A percentile compares a stretch with the other conserved stretches of the same genome.
Conservation (phyloP, 2,113 vertebrate genomes). For the Paralichthys olivaceus region DNA sequence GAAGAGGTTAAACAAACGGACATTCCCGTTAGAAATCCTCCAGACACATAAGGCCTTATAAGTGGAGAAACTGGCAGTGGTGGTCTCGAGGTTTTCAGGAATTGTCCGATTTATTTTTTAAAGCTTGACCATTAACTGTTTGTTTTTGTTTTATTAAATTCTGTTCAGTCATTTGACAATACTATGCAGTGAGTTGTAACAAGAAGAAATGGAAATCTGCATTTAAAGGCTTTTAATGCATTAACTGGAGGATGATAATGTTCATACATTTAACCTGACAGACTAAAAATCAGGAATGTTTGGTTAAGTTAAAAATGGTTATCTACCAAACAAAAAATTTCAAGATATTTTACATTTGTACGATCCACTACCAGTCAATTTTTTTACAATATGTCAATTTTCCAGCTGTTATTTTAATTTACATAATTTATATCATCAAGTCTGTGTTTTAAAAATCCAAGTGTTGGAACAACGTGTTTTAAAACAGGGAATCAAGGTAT, state of each 20-base stretch:
- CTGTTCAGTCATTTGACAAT: background rate
- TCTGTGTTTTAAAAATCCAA: too few species aligned
- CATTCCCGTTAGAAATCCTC: conserved; percentile 74
- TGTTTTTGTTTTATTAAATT: background rate
- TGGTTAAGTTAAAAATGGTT: background rate
- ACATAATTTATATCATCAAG: too few species aligned
- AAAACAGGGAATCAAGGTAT: too few species aligned
- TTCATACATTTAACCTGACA: too few species aligned
- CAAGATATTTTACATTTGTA: too few species aligned
- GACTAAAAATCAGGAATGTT: background rate
- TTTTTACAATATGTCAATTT: too few species aligned
- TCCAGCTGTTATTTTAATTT: too few species aligned
- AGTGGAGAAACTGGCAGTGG: conserved; percentile 31
- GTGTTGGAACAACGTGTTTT: too few species aligned
- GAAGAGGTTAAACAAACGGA: conserved; percentile 95
- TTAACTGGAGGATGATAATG: too few species aligned
- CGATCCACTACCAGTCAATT: background rate
- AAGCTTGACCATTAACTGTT: background rate
- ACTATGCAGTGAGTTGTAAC: too few species aligned
- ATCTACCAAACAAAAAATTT: background rate
- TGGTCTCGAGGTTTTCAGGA: conserved; percentile 6
- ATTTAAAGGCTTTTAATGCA: too few species aligned
- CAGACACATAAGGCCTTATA: conserved; percentile 65
- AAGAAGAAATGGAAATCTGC: too few species aligned
- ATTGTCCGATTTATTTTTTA: background rate